Evolutionary conservation across 2,888 invertebrate species (phyloP).

Genomic region (Abrostola triplasia): DNA sequence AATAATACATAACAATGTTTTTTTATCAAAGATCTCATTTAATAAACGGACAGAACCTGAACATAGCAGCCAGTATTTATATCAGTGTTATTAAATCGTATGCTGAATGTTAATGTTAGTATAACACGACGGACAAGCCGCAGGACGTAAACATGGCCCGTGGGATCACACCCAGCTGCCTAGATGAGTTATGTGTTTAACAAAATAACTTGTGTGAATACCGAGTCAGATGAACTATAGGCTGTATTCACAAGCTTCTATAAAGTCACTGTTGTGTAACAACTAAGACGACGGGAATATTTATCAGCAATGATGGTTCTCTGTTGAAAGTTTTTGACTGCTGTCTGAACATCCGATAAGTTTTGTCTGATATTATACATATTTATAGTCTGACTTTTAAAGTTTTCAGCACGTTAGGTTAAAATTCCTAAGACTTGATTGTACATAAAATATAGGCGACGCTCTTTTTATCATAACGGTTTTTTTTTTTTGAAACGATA

Average conservation of each 20-base stretch:
- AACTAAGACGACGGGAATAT: background rate
- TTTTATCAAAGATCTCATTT: background rate
- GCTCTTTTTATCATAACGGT: too few species aligned
- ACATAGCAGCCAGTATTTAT: constrained; percentile 36
- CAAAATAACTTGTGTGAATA: constrained; percentile 7
- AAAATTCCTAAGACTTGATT: background rate
- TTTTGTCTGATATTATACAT: too few species aligned
- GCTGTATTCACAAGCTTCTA: background rate
- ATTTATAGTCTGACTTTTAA: too few species aligned
- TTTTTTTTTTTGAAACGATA: too few species aligned
- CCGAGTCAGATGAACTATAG: background rate
- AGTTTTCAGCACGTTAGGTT: too few species aligned
- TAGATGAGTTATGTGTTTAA: constrained; percentile 4
- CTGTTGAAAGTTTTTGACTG: too few species aligned
- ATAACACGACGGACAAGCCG: constrained; percentile 16
- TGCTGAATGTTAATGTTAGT: constrained; percentile 40
- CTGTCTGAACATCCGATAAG: too few species aligned
- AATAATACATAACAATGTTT: too few species aligned
- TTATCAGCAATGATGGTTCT: too few species aligned
- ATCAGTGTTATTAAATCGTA: constrained; percentile 27
- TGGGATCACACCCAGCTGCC: constrained; percentile 19
- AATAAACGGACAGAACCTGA: constrained; percentile 12
- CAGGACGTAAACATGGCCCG: constrained; percentile 19
- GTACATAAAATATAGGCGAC: too few species aligned
- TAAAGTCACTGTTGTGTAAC: background rate